Percentiles rank a stretch among this genome's conserved stretches.
phyloP scores from a whole-genome alignment of 1,140 invertebrate genomes.

The Eriocheir sinensis region DNA sequence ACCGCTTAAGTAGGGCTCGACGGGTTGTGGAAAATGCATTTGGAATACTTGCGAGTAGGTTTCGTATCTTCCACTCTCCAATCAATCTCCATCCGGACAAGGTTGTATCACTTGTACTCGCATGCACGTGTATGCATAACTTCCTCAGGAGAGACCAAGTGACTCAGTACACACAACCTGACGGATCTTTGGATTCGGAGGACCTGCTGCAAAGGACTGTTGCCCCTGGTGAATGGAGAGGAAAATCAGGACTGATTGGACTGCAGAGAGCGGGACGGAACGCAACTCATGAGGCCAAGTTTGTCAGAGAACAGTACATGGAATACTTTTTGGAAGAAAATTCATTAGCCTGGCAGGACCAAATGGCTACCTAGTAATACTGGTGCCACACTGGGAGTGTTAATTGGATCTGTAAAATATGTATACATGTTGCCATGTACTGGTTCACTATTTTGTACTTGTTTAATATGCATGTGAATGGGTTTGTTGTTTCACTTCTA shows the following conservation, averaged over 20 bases:
- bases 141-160: conserved; percentile 47
- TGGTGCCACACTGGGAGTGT: background rate
- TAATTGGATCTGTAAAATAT: too few relatives aligned
- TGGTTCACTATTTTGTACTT: too few relatives aligned
- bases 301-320: conserved; percentile 38
- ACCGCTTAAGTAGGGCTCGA: conserved; percentile 42
- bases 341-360: conserved; percentile 40
- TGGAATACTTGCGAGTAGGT: conserved; percentile 57
- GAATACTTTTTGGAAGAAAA: conserved; percentile 48
- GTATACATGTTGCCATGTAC: too few relatives aligned
- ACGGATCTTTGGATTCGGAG: conserved; percentile 29
- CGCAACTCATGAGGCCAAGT: background rate
- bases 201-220: conserved; percentile 32
- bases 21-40: conserved; percentile 45
- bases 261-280: conserved; percentile 45
- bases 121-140: conserved; percentile 39
- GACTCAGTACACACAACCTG: conserved; percentile 35
- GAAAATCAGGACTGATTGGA: conserved; percentile 16
- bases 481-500: too few relatives aligned
- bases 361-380: conserved; percentile 46
- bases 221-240: conserved; percentile 13
- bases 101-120: conserved; percentile 51
- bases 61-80: conserved; percentile 52
- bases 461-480: too few relatives aligned
- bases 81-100: conserved; percentile 37